Base-by-base conservation (phyloP, 2,888 invertebrate species). In the Conus canariensis region DNA sequence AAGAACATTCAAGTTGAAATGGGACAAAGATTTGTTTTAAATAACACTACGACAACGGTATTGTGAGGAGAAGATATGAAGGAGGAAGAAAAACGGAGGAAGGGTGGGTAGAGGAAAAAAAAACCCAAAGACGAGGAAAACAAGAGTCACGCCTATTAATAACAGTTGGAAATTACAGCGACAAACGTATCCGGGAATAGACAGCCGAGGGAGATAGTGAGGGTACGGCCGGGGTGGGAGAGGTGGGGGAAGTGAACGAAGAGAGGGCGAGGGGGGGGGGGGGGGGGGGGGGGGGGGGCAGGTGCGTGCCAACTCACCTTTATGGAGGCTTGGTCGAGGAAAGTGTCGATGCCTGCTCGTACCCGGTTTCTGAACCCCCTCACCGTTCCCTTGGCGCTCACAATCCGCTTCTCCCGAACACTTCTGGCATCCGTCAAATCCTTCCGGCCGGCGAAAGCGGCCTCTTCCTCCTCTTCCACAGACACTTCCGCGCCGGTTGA, bases 301-400 rank as follows among this genome's bases (percentile, higher is more conserved):
- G 45, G 45, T 45, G 45, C 45, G 45, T 45, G 45, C 45, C 45
- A 45, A n/a, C 91, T 87, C 67, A 92, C 92, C 92, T 89, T 88
- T 82, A 88, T 90, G n/a, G 86, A 85, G 6, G 90, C 30, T 90
- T 91, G 80, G 90, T 91, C 93, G 93, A 94, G 94, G 96, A 99
- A 99, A 22, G 99, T 99, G 87, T 98, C 98, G 94, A 99, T 99
- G 92, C 99, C 99, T 92, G 98, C 98, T 93, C 99, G 97, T 90
- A 99, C 99, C 99, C 99, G 97, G 97, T 99, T 99, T 97, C 98
- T 98, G 92, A 99, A 98, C 91, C 99, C 99, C 86, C 99, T 97
- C 93, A 99, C 98, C 19, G 99, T 99, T 87, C 99, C 99, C 96
- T 98, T 98, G 90, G 98, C 98, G 97, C 99, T 99, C 93, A 98